These are phyloP conservation scores for Anagrus nilaparvatae DNA, from an alignment of 1,140 invertebrate genomes.

Conservation along the genomic window DNA sequence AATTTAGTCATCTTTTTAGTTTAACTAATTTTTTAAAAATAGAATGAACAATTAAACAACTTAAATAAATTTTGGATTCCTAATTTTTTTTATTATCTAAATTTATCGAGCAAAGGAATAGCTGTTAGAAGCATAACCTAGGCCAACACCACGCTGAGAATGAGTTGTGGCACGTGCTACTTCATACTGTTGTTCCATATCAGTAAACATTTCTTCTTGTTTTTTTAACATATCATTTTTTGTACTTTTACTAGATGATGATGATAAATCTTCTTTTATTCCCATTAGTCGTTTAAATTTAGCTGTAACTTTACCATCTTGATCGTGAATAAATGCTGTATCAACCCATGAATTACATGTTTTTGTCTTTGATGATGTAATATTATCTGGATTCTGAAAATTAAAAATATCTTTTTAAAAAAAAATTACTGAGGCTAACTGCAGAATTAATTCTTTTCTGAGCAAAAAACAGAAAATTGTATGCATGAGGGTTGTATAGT, in stretches of 20 bases:
- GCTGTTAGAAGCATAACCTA: slow-evolving; percentile 58
- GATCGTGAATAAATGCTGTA: slow-evolving; percentile 76
- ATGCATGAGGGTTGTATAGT: too few relatives aligned
- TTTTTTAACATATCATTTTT: slow-evolving; percentile 60
- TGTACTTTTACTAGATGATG: slow-evolving; percentile 25
- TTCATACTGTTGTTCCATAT: slow-evolving; percentile 91
- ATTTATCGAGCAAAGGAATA: slow-evolving; percentile 41
- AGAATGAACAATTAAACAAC: too few relatives aligned
- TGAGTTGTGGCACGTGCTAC: slow-evolving; percentile 87
- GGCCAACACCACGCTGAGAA: slow-evolving; percentile 82
- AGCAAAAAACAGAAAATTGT: too few relatives aligned
- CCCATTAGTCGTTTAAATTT: slow-evolving; percentile 96
- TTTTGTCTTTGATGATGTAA: slow-evolving; percentile 23
- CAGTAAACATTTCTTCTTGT: slow-evolving; percentile 83
- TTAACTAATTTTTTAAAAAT: too few relatives aligned
- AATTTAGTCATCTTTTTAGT: too few relatives aligned
- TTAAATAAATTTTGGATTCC: too few relatives aligned
- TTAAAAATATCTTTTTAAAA: slow-evolving; percentile 2
- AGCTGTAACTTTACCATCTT: slow-evolving; percentile 82
- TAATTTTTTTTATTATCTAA: too few relatives aligned
- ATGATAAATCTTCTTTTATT: slow-evolving; percentile 58
- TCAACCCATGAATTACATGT: slow-evolving; percentile 63
- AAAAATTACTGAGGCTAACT: too few relatives aligned
- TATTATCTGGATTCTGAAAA: slow-evolving; percentile 29
- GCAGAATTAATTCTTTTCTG: too few relatives aligned